Evolutionary conservation across 2,797 vertebrate genomes (phyloP).

Genomic region (Crocodylus rhombifer): DNA sequence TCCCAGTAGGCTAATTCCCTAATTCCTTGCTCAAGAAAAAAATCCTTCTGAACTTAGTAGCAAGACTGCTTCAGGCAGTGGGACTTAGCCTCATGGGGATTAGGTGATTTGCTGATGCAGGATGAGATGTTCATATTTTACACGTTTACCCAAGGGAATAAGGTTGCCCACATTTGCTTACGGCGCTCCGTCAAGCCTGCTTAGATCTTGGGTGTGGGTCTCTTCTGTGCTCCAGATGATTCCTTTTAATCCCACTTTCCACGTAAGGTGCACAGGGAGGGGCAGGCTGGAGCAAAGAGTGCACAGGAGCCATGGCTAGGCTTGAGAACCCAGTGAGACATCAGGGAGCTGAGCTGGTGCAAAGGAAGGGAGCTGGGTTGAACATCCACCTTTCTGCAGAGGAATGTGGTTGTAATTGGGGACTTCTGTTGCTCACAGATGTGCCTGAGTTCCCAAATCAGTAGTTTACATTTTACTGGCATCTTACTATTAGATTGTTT

Average conservation of each 20-base stretch:
- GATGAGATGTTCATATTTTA: background rate
- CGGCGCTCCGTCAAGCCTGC: background rate
- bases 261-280: too few relatives aligned
- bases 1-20: background rate
- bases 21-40: background rate
- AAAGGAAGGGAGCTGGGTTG: background rate
- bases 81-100: background rate
- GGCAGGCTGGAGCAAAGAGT: too few relatives aligned
- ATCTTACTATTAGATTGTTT: background rate
- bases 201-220: background rate
- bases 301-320: too few relatives aligned
- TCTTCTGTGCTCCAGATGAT: too few relatives aligned
- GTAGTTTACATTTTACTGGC: background rate
- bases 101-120: background rate
- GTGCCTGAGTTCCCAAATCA: background rate
- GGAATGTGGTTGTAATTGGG: background rate
- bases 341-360: background rate
- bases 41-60: background rate
- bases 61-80: background rate
- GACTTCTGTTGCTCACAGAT: background rate
- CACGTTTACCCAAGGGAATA: background rate
- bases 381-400: background rate
- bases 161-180: background rate
- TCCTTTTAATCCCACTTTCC: too few relatives aligned
- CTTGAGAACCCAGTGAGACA: too few relatives aligned